Evolutionary conservation across 2,113 vertebrate species (phyloP), one percentile per base, ranked within the genome.

Genomic region (Bagarius yarrelli): DNA sequence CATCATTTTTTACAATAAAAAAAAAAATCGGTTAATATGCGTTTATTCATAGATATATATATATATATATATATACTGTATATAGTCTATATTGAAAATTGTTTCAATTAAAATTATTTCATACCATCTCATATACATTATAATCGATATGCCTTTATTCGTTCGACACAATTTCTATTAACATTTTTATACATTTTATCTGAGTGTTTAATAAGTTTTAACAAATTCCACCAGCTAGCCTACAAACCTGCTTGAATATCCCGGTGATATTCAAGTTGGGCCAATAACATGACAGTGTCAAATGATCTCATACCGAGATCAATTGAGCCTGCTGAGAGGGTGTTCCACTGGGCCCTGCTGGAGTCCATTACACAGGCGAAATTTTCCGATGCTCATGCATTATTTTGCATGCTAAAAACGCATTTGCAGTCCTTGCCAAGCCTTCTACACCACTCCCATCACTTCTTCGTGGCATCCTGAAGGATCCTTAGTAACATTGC

Each of bases 281-380:
- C 23, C 36, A 72, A 69, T 40, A 30, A 80, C 19, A 36, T 60
- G 47, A 72, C 53, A 57, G 53, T 30, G 64, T 70, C 53, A 80
- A 61, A 72, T 52, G 69, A 73, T 52, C 57, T 63, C 27, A 47
- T 61, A 53, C 15, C 0, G 19, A 63, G 40, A 73, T 73, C 25
- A 80, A 52, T 57, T 53, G 63, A 79, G 50, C 63, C 32, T 57
- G 77, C 32, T 56, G 50, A 79, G 77, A 79, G 52, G 21, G 19
- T 6, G 5, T 34, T 61, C 23, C 76, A 67, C 19, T 36, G 14
- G 14, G 30, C 47, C n/a, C 50, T 53, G 25, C 76, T n/a, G 63
- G 61, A 56, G 52, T 69, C 34, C 34, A 47, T 76, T 76, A 25
- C 9, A 76, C 55, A 25, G 72, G 14, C 2, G 34, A 0, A 56